Percentiles rank a stretch among this genome's conserved stretches.
These are phyloP conservation scores for Epirrhoe tristata DNA, from an alignment of 2,888 invertebrate species.

Conservation along the genomic window DNA sequence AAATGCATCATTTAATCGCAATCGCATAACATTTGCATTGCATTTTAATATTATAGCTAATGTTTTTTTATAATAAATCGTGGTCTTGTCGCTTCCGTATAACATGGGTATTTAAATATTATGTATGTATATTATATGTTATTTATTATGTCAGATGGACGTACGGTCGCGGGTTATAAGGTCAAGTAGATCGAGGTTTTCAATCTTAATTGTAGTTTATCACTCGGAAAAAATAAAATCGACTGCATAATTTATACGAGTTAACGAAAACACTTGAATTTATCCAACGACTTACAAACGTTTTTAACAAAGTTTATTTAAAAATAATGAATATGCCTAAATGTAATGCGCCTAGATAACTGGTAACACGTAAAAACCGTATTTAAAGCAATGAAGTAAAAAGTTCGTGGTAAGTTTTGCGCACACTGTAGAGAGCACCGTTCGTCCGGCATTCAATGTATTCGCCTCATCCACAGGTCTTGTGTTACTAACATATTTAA, in stretches of 20 bases:
- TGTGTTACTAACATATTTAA: conserved; percentile 53
- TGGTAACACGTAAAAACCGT: too few relatives aligned
- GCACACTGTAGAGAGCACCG: conserved; percentile 45
- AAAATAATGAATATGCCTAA: too few relatives aligned
- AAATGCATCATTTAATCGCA: neutral
- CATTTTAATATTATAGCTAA: conserved; percentile 21
- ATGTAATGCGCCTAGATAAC: too few relatives aligned
- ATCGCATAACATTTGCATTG: conserved; percentile 26
- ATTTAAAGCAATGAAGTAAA: too few relatives aligned
- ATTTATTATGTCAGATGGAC: conserved; percentile 33
- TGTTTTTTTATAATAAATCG: conserved; percentile 29
- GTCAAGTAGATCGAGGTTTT: conserved; percentile 30
- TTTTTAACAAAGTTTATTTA: too few relatives aligned
- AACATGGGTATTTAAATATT: conserved; percentile 16
- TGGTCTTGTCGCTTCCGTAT: conserved; percentile 27
- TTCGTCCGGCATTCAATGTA: conserved; percentile 37
- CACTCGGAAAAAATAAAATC: conserved; percentile 5
- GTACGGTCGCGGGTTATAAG: conserved; percentile 28
- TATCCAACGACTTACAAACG: neutral
- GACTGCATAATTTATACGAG: neutral
- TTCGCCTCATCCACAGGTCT: conserved; percentile 49
- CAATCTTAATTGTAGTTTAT: conserved; percentile 20
- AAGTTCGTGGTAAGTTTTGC: conserved; percentile 17
- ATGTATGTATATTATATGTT: conserved; percentile 8
- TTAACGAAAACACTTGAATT: neutral